Conservation (phyloP, 2,797 vertebrate genomes). For the Centroberyx gerrardi region DNA sequence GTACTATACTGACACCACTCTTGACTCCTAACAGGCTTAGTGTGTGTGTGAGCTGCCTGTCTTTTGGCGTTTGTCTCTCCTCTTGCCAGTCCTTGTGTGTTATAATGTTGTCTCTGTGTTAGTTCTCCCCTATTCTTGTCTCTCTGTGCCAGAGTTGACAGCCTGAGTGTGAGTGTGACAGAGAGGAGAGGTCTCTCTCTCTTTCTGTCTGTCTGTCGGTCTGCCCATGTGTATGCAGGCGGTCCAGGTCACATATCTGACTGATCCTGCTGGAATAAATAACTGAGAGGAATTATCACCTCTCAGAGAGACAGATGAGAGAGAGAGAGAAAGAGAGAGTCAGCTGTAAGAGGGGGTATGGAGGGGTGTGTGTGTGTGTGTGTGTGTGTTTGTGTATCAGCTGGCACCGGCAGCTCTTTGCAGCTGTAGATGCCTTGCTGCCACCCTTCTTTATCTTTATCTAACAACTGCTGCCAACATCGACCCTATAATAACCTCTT, state of each 20-base stretch:
- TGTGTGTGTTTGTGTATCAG: conserved; percentile 10
- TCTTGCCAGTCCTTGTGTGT: too few species aligned
- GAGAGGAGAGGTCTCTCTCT: background rate
- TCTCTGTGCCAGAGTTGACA: conserved; percentile 8
- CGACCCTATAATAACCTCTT: conserved; percentile 19
- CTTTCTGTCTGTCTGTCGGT: conserved; percentile 14
- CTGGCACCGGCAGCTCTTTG: conserved; percentile 17
- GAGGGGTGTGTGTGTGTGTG: conserved; percentile 17
- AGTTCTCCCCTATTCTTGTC: background rate
- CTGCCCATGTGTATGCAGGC: conserved; percentile 7
- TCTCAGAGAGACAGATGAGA: conserved; percentile 38
- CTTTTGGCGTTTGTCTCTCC: too few species aligned
- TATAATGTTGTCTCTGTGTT: background rate
- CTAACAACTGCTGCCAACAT: conserved; percentile 7
- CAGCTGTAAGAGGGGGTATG: conserved; percentile 43
- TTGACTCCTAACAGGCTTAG: background rate
- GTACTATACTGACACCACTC: background rate
- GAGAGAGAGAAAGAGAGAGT: conserved; percentile 7
- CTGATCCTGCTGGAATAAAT: conserved; percentile 76
- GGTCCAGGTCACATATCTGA: conserved; percentile 59
- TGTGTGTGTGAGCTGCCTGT: background rate
- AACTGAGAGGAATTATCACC: conserved; percentile 71
- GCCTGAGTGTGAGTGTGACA: conserved; percentile 28
- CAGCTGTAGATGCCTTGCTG: conserved; percentile 30
- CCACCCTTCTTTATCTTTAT: conserved; percentile 17